These are phyloP conservation scores for Sinodicranocentrus sp. DNA, from an alignment of 2,888 invertebrate genomes.

Conservation along the genomic window DNA sequence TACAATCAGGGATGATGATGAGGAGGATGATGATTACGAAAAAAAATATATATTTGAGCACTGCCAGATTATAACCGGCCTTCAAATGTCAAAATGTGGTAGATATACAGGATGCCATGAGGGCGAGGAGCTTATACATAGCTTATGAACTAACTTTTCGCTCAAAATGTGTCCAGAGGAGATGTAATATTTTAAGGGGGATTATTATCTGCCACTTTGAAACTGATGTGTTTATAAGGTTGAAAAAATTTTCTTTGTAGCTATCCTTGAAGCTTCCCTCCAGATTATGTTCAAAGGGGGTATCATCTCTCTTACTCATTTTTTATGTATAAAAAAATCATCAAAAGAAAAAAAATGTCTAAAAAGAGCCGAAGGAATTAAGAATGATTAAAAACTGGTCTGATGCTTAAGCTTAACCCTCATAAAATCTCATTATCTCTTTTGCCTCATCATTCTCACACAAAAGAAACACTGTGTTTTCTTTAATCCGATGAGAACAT, in stretches of 20 bases:
- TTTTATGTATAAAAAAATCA: too few species aligned
- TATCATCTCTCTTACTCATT: too few species aligned
- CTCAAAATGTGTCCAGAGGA: conserved; percentile 17
- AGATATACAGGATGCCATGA: too few species aligned
- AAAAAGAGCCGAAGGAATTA: conserved; percentile 15
- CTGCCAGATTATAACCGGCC: background rate
- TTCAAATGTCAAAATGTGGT: conserved; percentile 24
- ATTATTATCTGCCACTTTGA: conserved; percentile 26
- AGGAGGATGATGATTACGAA: background rate
- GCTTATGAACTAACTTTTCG: background rate
- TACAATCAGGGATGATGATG: background rate
- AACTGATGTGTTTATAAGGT: conserved; percentile 8
- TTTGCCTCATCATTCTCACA: too few species aligned
- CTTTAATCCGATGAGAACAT: too few species aligned
- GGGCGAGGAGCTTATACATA: too few species aligned
- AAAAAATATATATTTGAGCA: background rate
- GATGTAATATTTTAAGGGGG: conserved; percentile 12
- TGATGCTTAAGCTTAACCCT: background rate
- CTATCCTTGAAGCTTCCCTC: too few species aligned
- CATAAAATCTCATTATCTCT: background rate
- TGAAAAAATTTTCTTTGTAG: too few species aligned
- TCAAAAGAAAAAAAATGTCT: background rate
- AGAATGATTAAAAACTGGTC: conserved; percentile 7
- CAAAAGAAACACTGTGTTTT: too few species aligned
- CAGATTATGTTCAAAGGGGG: too few species aligned